Evolutionary conservation across 2,888 invertebrate species (phyloP), one percentile per base, ranked within the genome.

Genomic region (Campaea margaritaria): DNA sequence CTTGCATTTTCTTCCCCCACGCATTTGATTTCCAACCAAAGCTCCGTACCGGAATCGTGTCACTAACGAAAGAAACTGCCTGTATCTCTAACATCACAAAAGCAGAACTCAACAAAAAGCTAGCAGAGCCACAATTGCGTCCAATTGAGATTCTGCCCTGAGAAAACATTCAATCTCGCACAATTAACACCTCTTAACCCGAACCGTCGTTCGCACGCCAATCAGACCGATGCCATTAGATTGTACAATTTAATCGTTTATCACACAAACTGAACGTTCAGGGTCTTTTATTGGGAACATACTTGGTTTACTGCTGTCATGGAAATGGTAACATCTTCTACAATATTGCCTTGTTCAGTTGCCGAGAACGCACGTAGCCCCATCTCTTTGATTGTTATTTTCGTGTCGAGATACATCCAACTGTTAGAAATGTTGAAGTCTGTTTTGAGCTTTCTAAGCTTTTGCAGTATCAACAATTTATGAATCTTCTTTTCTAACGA

Each of bases 111-210:
- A 56, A 50, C 67, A 57, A 61, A 66, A 67, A 53, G 64, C 76
- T 67, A 67, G 67, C 82, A 75, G 78, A 78, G 78, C 74, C 76
- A 84, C 89, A 91, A 92, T 91, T 92, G 90, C 83, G 83, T 86
- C 78, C 91, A 92, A 92, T 92, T 92, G 86, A 89, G 83, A 86
- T 87, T 90, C 86, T 84, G 89, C 87, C 89, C 91, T 89, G 89
- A 89, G 91, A 92, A 91, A 92, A 92, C 93, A 93, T 91, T 90
- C 93, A 93, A 93, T 93, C 93, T 90, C 89, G 83, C 81, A 86
- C 93, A 93, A 93, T 93, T 93, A 93, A 93, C 93, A 93, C 93
- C 92, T 93, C 88, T 93, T 93, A 93, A 93, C 93, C 93, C 93
- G 89, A 73, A 85, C 84, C 73, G 74, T 49, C 81, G 91, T 90